phyloP scores from a whole-genome alignment of 2,888 invertebrate genomes.

The Matsumyia berberina region DNA sequence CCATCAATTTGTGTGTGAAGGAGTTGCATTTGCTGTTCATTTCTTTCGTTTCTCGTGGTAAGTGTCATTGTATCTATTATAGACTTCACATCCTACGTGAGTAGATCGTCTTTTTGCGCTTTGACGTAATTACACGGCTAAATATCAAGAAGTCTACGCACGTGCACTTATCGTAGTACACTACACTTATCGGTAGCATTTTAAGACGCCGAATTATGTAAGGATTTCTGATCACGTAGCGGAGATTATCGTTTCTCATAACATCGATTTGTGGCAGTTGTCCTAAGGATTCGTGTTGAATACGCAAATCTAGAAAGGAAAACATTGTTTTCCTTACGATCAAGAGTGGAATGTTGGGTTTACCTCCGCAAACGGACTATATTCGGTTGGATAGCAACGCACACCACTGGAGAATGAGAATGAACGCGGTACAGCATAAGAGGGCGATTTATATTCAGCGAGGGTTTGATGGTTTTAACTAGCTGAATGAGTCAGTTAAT shows the following conservation, averaged over 20 bases:
- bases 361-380: constrained; percentile 32
- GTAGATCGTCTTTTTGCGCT: constrained; percentile 26
- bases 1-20: constrained; percentile 25
- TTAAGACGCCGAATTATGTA: constrained; percentile 58
- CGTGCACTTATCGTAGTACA: constrained; percentile 44
- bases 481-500: constrained; percentile 33
- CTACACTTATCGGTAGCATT: constrained; percentile 60
- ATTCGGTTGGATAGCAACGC: constrained; percentile 34
- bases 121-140: constrained; percentile 47
- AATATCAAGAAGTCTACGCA: constrained; percentile 36
- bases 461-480: constrained; percentile 28
- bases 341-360: background rate
- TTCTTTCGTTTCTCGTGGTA: constrained; percentile 44
- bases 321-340: constrained; percentile 34
- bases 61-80: constrained; percentile 37
- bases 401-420: constrained; percentile 33
- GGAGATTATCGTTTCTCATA: constrained; percentile 45
- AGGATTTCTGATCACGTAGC: constrained; percentile 69
- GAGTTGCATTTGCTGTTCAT: constrained; percentile 3
- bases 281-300: constrained; percentile 43
- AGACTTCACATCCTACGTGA: constrained; percentile 38
- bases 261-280: constrained; percentile 71
- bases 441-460: constrained; percentile 44
- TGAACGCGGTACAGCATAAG: constrained; percentile 30
- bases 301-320: constrained; percentile 59